A percentile compares a stretch with the other conserved stretches of the same genome.
Evolutionary conservation across 1,140 invertebrate species (phyloP).

Genomic region (Lepidotrigona ventralis): DNA sequence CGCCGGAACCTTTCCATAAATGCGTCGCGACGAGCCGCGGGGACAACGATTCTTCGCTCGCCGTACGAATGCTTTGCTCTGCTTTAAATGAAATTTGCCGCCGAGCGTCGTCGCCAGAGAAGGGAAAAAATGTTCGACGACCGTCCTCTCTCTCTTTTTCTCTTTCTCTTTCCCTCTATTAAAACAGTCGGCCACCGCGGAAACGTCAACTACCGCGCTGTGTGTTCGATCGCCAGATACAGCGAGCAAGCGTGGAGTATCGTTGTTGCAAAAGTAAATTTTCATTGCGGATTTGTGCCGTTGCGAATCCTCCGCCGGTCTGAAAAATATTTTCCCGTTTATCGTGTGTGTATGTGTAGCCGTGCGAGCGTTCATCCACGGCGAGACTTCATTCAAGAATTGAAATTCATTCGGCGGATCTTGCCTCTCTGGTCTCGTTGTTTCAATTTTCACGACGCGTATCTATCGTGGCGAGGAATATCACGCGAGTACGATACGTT

Average conservation of each 20-base stretch:
- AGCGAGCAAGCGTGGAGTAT: too few relatives aligned
- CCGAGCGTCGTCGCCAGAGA: neutral
- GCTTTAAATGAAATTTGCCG: slow-evolving; percentile 1
- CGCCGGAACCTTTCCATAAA: slow-evolving; percentile 56
- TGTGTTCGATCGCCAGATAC: neutral
- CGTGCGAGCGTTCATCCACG: too few relatives aligned
- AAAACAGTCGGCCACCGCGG: neutral
- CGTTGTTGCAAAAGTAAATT: neutral
- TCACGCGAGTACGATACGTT: neutral
- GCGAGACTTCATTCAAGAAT: neutral
- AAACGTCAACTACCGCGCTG: neutral
- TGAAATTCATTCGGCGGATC: too few relatives aligned
- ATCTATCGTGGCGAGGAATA: neutral
- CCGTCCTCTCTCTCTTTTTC: too few relatives aligned
- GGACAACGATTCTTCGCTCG: neutral
- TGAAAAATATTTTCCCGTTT: neutral
- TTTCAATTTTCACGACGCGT: neutral
- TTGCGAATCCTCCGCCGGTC: neutral
- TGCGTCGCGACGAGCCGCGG: slow-evolving; percentile 17
- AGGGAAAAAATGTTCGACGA: too few relatives aligned
- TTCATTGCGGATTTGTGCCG: neutral
- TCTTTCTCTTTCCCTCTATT: too few relatives aligned
- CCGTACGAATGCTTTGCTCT: neutral
- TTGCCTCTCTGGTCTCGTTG: neutral
- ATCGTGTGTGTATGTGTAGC: too few relatives aligned